Base-by-base conservation (phyloP, 1,140 invertebrate species). In the Drosophila auraria region DNA sequence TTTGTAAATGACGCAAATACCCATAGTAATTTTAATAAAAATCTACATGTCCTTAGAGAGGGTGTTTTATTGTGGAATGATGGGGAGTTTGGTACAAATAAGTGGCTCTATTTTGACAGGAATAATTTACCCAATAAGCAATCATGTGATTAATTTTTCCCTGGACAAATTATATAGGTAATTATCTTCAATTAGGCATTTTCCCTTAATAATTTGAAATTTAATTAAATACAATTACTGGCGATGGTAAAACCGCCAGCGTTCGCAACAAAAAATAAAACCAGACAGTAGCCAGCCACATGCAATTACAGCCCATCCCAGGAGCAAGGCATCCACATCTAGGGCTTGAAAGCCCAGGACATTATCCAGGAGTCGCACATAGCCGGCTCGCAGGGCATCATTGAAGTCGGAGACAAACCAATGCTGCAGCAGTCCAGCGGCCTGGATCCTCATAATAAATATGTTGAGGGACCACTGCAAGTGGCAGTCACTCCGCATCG, bases 371-470 rank as follows among this genome's bases (percentile, higher is more conserved):
- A 90, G 64, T 1, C 66, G 78, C 4, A 92, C 87, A 30, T 86
- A 92, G 9, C 83, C 87, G 4, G 79, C 87, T 1, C 73, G 56
- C 17, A 92, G 17, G 0, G 91, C 91, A 71, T 92, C 91, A 27
- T 81, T 86, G 27, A 92, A 92, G 8, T 92, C 87, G 25, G 80
- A 86, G 3, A 79, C 74, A 14, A 83, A 17, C 83, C 87, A 92
- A 17, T 92, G 75, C 17, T 80, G 53, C 11, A 81, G 70, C 7
- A 91, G 63, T 0, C 91, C 91, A 0, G 77, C 76, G 17, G 51
- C 65, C 59, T 92, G 91, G 0, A 92, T 75, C 12, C 78, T 14
- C 74, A 91, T 76, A 4, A 92, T 91, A 36, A 92, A 92, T 7
- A 75, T 62, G 25, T 82, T 89, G 3, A 92, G 53, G 0, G 61